A percentile compares a stretch with the other conserved stretches of the same genome.
Conservation (phyloP, 2,888 invertebrate genomes). For the Cyaniris semiargus region DNA sequence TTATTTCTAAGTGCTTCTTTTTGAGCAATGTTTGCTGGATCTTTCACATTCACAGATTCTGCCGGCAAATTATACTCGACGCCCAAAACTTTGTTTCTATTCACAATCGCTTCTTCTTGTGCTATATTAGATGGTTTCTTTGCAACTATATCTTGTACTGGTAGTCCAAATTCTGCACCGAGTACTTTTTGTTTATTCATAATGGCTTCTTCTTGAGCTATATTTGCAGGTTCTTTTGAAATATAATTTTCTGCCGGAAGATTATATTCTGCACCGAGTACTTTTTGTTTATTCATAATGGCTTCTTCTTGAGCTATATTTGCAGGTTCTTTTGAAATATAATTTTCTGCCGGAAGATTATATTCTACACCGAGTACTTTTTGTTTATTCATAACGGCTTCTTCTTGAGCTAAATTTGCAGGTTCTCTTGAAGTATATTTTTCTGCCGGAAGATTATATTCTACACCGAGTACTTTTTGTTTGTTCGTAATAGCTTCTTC, state of each 20-base stretch:
- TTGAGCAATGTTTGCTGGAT: slow-evolving; percentile 20
- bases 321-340: neutral
- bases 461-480: slow-evolving; percentile 77
- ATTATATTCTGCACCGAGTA: slow-evolving; percentile 46
- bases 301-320: no score
- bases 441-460: neutral
- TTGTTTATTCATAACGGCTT: slow-evolving; percentile 81
- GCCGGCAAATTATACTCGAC: slow-evolving; percentile 34
- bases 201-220: slow-evolving; percentile 81
- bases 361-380: slow-evolving; percentile 83
- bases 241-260: neutral
- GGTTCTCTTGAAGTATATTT: slow-evolving; percentile 42
- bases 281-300: slow-evolving; percentile 78
- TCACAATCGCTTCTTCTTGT: slow-evolving; percentile 65
- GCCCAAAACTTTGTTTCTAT: slow-evolving; percentile 52
- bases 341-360: slow-evolving; percentile 35
- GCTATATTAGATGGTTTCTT: slow-evolving; percentile 62
- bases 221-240: slow-evolving; percentile 52
- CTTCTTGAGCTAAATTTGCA: slow-evolving; percentile 75
- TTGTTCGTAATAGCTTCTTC: slow-evolving; percentile 82
- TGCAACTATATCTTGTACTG: slow-evolving; percentile 47
- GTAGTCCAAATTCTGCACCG: slow-evolving; percentile 81
- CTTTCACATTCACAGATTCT: slow-evolving; percentile 30
- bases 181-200: slow-evolving; percentile 82
- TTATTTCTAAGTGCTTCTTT: neutral